Base-by-base conservation (phyloP, 2,888 invertebrate species). In the Drosophila kuntzei region DNA sequence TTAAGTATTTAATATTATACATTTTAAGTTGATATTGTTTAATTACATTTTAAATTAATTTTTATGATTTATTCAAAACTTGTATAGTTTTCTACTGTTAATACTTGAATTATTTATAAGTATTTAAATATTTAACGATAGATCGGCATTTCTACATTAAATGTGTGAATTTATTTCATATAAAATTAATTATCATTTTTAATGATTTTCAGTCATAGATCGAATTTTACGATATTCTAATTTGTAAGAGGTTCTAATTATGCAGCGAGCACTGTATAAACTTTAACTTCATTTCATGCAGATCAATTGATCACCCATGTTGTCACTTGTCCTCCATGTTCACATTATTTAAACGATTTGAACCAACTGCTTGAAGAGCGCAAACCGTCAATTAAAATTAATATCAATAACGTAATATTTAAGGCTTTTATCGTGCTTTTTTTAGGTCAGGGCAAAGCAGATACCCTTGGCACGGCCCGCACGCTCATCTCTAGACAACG, bases 371-470 rank as follows among this genome's bases (percentile, higher is more conserved):
- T 20, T 27, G 29, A 12, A 14, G 32, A 25, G 41, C 44, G n/a
- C 36, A n/a, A n/a, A n/a, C 36, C 43, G 36, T 50, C 27, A 44
- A 39, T 53, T 59, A 27, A 32, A 39, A 12, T 37, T 18, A 29
- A 54, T 66, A 66, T 61, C 44, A 41, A 20, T 54, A 44, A 12
- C 51, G 27, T n/a, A 12, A 14, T 18, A 39, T 25, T 61, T 14
- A n/a, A 12, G n/a, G 29, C 32, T 67, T 49, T 55, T 49, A 49
- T 72, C 58, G 37, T 36, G 29, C n/a, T 68, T 68, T 49, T 49
- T 63, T 67, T 67, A 29, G 63, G 59, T 60, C 74, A 73, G 32
- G 69, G 73, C 59, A 25, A 29, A n/a, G 37, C 32, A 39, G 37
- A 22, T 46, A 54, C 61, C 58, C 58, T 72, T 72, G 58, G 41